These are phyloP conservation scores for Meandrusa payeni DNA, from an alignment of 2,888 invertebrate species.

Conservation along the genomic window DNA sequence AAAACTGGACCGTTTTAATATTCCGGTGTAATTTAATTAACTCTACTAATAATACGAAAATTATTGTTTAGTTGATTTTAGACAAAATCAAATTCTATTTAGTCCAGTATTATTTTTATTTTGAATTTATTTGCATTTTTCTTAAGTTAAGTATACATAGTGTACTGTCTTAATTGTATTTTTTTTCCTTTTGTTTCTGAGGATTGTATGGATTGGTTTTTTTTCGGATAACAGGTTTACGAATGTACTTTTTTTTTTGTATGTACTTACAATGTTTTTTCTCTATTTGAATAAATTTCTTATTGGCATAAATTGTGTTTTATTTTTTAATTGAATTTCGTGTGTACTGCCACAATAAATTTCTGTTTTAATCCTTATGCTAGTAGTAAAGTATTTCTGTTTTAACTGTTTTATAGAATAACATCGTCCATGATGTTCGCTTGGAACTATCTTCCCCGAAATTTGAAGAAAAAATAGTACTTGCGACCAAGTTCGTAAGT, in stretches of 20 bases:
- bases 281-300: conserved; percentile 64
- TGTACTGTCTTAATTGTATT: conserved; percentile 31
- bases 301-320: conserved; percentile 48
- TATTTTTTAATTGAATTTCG: too few relatives aligned
- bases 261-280: conserved; percentile 70
- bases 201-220: conserved; percentile 29
- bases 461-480: too few relatives aligned
- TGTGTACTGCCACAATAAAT: too few relatives aligned
- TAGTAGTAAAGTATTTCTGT: too few relatives aligned
- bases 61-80: conserved; percentile 25
- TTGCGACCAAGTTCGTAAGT: too few relatives aligned
- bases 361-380: too few relatives aligned
- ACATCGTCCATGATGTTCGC: too few relatives aligned
- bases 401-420: too few relatives aligned
- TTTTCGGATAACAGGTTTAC: conserved; percentile 40
- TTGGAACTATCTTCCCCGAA: too few relatives aligned
- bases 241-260: conserved; percentile 58
- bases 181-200: conserved; percentile 33
- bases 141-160: conserved; percentile 33
- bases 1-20: conserved; percentile 16
- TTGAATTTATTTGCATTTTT: conserved; percentile 35
- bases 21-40: conserved; percentile 11
- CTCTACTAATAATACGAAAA: conserved; percentile 11
- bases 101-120: conserved; percentile 41
- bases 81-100: conserved; percentile 21